Conservation (phyloP, 2,888 invertebrate species). For the Acrobasis suavella region DNA sequence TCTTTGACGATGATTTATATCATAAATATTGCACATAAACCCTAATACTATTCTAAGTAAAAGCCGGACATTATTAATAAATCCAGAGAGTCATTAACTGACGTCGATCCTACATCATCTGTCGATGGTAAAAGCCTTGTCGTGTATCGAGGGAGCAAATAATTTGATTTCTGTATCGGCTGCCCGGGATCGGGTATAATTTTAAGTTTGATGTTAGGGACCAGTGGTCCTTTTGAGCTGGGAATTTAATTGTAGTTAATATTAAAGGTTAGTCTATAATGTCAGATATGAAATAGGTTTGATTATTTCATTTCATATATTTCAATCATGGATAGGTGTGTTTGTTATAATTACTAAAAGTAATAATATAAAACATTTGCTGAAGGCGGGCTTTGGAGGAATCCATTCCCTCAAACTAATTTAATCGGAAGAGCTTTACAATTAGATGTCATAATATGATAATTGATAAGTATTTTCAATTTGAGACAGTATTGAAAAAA, state of each 20-base stretch:
- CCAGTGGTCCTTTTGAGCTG: background rate
- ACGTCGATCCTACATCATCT: constrained; percentile 31
- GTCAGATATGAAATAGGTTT: background rate
- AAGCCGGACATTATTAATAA: constrained; percentile 26
- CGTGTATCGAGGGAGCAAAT: constrained; percentile 39
- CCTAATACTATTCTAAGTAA: constrained; percentile 15
- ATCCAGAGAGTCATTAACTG: constrained; percentile 26
- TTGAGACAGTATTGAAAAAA: too few species aligned
- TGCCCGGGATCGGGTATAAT: constrained; percentile 16
- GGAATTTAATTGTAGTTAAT: constrained; percentile 27
- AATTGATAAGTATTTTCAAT: too few species aligned
- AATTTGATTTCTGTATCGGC: constrained; percentile 39
- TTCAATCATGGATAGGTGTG: too few species aligned
- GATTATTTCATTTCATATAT: background rate
- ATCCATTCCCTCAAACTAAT: too few species aligned
- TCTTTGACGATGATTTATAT: background rate
- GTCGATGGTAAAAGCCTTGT: constrained; percentile 42
- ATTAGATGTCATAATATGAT: too few species aligned
- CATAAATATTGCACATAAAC: background rate
- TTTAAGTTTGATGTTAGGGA: constrained; percentile 8
- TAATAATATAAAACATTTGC: too few species aligned
- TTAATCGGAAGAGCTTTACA: too few species aligned
- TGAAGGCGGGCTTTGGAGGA: too few species aligned
- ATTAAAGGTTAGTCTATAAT: background rate
- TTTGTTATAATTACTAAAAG: too few species aligned